Percentiles rank a stretch among this genome's conserved stretches.
Conservation (phyloP, 2,797 vertebrate species). For the Manis crassicaudata region DNA sequence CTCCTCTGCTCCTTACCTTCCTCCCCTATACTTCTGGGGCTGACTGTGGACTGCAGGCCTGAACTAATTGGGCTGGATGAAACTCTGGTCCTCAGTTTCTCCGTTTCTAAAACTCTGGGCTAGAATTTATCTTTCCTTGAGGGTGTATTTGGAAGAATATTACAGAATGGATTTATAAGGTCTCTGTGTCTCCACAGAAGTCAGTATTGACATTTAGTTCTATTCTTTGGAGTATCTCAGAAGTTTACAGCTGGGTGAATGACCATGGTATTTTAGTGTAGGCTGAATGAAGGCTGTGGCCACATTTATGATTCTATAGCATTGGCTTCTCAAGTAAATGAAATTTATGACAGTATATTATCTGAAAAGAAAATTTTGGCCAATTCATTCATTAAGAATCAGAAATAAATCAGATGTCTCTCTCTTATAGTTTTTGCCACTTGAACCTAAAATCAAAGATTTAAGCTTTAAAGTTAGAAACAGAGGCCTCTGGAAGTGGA, state of each 20-base stretch:
- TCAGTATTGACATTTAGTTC: constrained; percentile 23
- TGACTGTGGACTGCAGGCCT: not conserved
- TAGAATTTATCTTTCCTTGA: not conserved
- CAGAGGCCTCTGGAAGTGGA: not conserved
- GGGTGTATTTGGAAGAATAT: not conserved
- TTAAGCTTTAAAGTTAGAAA: constrained; percentile 18
- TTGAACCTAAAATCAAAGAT: constrained; percentile 13
- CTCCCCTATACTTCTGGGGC: not conserved
- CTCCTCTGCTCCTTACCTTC: not conserved
- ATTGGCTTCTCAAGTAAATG: not conserved
- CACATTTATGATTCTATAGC: not conserved
- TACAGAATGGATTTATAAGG: not conserved
- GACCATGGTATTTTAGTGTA: constrained; percentile 4
- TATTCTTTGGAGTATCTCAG: not conserved
- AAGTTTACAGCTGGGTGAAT: not conserved
- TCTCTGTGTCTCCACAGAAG: not conserved
- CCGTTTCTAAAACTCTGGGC: constrained; percentile 32
- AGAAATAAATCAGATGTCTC: not conserved
- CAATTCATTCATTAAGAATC: not conserved
- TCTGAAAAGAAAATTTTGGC: constrained; percentile 41
- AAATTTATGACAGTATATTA: not conserved
- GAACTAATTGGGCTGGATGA: not conserved
- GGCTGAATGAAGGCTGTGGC: not conserved
- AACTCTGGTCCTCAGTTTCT: constrained; percentile 16
- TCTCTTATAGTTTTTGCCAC: not conserved